phyloP scores from a whole-genome alignment of 1,140 invertebrate species.

The Cryptotermes secundus region DNA sequence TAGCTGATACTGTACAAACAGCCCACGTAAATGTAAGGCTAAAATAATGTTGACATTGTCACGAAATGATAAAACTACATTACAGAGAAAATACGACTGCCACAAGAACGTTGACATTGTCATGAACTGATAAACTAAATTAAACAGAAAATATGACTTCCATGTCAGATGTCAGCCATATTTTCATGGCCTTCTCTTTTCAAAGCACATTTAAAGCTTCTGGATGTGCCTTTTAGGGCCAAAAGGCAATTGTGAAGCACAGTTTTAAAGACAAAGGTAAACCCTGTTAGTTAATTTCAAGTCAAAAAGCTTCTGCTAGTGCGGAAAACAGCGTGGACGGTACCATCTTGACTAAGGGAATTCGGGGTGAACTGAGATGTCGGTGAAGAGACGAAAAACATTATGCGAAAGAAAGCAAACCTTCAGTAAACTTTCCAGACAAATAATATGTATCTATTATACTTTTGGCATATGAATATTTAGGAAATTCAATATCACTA shows the following conservation, averaged over 20 bases:
- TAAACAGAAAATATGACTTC: neutral
- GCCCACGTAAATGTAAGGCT: neutral
- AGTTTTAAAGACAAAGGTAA: neutral
- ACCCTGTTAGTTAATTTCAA: neutral
- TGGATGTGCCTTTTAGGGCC: neutral
- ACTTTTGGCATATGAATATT: neutral
- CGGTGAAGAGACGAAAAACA: neutral
- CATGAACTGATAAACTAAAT: neutral
- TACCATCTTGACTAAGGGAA: constrained; percentile 30
- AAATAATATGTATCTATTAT: neutral
- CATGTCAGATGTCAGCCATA: constrained; percentile 24
- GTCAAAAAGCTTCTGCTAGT: constrained; percentile 28
- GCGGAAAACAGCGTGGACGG: constrained; percentile 24
- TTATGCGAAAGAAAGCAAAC: neutral
- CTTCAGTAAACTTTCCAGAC: neutral
- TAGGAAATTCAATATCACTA: neutral
- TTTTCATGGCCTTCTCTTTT: neutral
- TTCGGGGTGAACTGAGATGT: constrained; percentile 17
- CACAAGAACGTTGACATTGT: neutral
- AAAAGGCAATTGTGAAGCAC: neutral
- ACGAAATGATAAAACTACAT: neutral
- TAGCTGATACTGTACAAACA: constrained; percentile 15
- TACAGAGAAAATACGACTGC: neutral
- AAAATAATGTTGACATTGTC: neutral
- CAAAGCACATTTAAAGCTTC: neutral